Base-by-base conservation (phyloP, 2,888 invertebrate genomes). In the Magallana nippona region DNA sequence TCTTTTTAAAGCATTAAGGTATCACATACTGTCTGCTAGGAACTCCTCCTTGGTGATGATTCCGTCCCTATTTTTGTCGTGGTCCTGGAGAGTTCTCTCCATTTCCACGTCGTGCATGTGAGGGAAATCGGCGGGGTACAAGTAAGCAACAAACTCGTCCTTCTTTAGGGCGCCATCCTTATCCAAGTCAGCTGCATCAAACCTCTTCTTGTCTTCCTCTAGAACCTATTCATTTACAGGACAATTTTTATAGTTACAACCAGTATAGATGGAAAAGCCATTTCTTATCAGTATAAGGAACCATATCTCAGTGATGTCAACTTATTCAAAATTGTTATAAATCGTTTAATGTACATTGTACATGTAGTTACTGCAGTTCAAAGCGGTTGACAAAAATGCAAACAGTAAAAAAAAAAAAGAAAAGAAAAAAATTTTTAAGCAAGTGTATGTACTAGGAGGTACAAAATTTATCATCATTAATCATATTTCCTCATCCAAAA, bases 61-160 rank as follows among this genome's bases (percentile, higher is more conserved):
- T 0, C 97, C 97, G 95, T 99, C 98, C 19, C 95, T 95, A 94
- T 99, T 96, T 57, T 91, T 94, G 94, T 99, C 99, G 94, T 97
- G 97, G 88, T 98, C 98, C 1, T 96, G 95, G 91, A 99, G 95
- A 0, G 97, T 97, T 79, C 90, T 86, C 32, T 91, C 88, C 81
- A 94, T 83, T 86, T 94, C 93, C 60, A 91, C 88, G 77, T 91
- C 90, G 87, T 94, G 93, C 99, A 99, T 99, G 92, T 96, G 95
- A 56, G 96, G 96, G 94, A 97, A 97, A 94, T 99, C 98, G 94
- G 98, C 98, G 0, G 99, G 99, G 94, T 98, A 98, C 78, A 97
- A 96, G 94, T 99, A 99, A 32, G 97, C 96, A 88, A 97, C 95
- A 95, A 97, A 98, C 94, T 99, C 99, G 1, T 96, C 95, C 1